phyloP scores from a whole-genome alignment of 2,113 vertebrate genomes.

The Chaetodon auriga region DNA sequence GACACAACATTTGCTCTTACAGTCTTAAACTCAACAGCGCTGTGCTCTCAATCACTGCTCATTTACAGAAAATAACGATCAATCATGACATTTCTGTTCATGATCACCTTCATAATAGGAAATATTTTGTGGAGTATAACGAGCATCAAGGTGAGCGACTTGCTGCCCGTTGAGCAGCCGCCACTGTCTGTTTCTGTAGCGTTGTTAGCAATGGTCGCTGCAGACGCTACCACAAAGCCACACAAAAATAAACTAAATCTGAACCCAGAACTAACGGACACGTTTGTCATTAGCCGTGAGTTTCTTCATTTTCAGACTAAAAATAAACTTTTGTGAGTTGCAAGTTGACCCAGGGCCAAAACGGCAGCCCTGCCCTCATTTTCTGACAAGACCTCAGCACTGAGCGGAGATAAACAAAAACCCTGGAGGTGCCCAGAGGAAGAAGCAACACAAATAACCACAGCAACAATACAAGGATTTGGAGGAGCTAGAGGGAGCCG shows the following conservation, averaged over 20 bases:
- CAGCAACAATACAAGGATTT: constrained; percentile 80
- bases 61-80: neutral
- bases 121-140: neutral
- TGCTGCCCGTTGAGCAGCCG: neutral
- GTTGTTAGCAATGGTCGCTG: neutral
- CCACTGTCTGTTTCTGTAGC: neutral
- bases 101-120: neutral
- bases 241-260: neutral
- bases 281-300: constrained; percentile 43
- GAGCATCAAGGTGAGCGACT: neutral
- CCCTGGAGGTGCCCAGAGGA: constrained; percentile 67
- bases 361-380: constrained; percentile 69
- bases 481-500: constrained; percentile 68
- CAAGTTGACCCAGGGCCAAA: constrained; percentile 70
- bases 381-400: constrained; percentile 76
- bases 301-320: constrained; percentile 51
- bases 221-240: constrained; percentile 1
- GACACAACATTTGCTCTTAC: constrained; percentile 10
- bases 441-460: constrained; percentile 76
- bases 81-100: neutral
- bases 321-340: constrained; percentile 61
- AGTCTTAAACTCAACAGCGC: constrained; percentile 15
- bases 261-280: constrained; percentile 24
- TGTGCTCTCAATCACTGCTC: neutral
- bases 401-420: constrained; percentile 72